phyloP scores from a whole-genome alignment of 2,113 vertebrate genomes.

The Varanus salvator region DNA sequence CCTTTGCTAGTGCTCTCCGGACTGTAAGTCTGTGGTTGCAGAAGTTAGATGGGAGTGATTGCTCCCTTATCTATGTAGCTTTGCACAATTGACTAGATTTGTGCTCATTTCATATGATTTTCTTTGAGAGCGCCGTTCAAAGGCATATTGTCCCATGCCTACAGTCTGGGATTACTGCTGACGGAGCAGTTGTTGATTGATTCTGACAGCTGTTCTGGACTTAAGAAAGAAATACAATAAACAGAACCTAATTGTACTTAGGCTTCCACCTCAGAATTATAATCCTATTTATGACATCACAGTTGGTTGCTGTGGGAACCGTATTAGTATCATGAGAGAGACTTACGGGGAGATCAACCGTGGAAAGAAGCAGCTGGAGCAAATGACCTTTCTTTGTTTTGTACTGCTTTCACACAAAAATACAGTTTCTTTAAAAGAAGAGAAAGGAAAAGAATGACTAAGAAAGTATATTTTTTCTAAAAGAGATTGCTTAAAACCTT shows the following conservation, averaged over 20 bases:
- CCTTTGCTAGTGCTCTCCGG: conserved; percentile 21
- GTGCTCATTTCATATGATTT: background rate
- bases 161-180: conserved; percentile 5
- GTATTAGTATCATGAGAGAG: conserved; percentile 63
- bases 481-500: conserved; percentile 42
- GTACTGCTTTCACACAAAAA: conserved; percentile 46
- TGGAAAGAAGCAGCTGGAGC: conserved; percentile 67
- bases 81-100: background rate
- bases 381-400: conserved; percentile 62
- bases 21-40: background rate
- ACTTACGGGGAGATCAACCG: conserved; percentile 63
- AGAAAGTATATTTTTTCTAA: conserved; percentile 34
- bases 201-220: background rate
- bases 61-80: background rate
- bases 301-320: conserved; percentile 68
- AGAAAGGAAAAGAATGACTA: background rate
- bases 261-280: conserved; percentile 50
- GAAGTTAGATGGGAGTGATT: background rate
- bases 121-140: background rate
- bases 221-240: conserved; percentile 42
- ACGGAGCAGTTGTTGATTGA: conserved; percentile 13
- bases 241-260: conserved; percentile 59
- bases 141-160: background rate
- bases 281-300: conserved; percentile 66
- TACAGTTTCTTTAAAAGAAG: conserved; percentile 32